These are phyloP conservation scores for Agonopterix alstromeriana DNA, from an alignment of 2,888 invertebrate genomes.

Conservation along the genomic window DNA sequence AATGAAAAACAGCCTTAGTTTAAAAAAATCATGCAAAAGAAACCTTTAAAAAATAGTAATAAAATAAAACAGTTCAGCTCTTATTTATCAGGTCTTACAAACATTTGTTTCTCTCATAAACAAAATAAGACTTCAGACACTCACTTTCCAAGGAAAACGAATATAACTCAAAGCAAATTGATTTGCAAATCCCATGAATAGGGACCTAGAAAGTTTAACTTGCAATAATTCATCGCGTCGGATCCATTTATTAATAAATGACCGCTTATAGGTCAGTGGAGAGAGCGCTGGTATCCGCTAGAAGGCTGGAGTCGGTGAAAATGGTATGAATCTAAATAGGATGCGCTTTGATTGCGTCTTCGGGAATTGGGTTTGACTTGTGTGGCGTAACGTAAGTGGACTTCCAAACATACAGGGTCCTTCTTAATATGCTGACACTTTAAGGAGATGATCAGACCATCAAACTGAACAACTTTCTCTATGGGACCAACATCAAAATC, in stretches of 20 bases:
- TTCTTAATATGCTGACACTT: no score
- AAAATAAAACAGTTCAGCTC: no score
- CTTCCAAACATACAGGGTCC: no score
- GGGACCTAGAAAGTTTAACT: constrained; percentile 35
- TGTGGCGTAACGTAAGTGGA: not conserved
- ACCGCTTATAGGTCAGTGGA: constrained; percentile 50
- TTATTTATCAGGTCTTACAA: no score
- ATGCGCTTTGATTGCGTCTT: constrained; percentile 36
- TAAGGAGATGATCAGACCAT: no score
- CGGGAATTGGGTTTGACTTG: constrained; percentile 10
- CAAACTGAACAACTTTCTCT: no score
- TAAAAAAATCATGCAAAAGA: no score
- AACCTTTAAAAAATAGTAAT: no score
- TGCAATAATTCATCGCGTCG: constrained; percentile 43
- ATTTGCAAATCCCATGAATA: constrained; percentile 10
- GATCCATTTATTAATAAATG: constrained; percentile 48
- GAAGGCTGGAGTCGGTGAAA: constrained; percentile 22
- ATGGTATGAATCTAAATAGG: constrained; percentile 36
- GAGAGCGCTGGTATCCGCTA: constrained; percentile 17
- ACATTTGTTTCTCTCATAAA: no score
- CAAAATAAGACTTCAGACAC: not conserved
- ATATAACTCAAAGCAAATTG: constrained; percentile 7
- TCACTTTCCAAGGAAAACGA: not conserved
- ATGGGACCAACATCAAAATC: no score
- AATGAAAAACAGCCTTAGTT: no score